phyloP scores from a whole-genome alignment of 37 sponge, comb jelly and placozoan genomes.

The Oscarella lobularis region DNA sequence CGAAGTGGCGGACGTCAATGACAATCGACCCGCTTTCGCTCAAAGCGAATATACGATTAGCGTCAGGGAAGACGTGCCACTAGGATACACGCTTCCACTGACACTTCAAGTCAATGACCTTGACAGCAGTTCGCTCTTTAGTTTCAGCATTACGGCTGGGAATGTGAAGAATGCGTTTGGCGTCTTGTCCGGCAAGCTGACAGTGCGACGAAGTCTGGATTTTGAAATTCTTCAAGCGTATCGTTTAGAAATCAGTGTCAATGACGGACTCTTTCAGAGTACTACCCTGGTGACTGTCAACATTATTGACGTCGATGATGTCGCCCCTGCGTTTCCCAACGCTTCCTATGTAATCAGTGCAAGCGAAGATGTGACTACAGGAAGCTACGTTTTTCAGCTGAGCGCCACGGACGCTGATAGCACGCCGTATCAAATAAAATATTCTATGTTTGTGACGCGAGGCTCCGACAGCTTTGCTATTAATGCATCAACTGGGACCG shows the following conservation, averaged over 20 bases:
- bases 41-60: not conserved
- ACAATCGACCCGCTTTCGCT: not conserved
- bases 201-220: not conserved
- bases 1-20: not conserved
- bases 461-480: not conserved
- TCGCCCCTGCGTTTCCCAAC: not conserved
- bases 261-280: not conserved
- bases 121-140: not conserved
- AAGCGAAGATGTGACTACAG: not conserved
- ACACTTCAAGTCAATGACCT: not conserved
- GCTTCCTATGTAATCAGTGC: not conserved
- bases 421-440: not conserved
- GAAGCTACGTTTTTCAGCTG: not conserved
- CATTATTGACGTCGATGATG: not conserved
- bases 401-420: not conserved
- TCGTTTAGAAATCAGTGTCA: not conserved
- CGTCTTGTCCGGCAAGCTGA: not conserved
- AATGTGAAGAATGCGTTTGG: not conserved
- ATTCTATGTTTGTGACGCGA: not conserved
- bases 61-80: not conserved
- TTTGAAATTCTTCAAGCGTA: not conserved
- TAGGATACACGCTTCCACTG: not conserved
- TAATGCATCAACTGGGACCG: not conserved
- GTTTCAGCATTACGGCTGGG: not conserved
- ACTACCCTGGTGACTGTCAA: not conserved